These are phyloP conservation scores for Drosophila repletoides DNA, from an alignment of 1,140 invertebrate species.

Conservation along the genomic window DNA sequence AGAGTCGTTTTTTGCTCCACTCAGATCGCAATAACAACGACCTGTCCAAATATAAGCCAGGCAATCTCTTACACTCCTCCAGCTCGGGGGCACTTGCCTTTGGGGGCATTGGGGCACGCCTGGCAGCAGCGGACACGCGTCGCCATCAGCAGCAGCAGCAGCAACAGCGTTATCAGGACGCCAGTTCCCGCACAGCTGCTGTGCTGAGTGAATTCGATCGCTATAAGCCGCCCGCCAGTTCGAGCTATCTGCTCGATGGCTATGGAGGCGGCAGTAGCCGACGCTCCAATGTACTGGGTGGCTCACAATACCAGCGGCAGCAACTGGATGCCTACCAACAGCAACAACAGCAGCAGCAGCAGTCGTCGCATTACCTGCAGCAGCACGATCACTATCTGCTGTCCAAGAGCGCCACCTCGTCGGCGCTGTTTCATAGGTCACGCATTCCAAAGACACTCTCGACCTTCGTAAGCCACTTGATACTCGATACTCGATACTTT, in stretches of 20 bases:
- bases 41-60: conserved; percentile 72
- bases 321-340: conserved; percentile 54
- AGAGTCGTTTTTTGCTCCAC: conserved; percentile 64
- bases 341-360: conserved; percentile 50
- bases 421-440: conserved; percentile 80
- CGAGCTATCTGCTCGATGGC: conserved; percentile 62
- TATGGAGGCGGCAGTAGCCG: conserved; percentile 50
- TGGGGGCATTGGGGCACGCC: conserved; percentile 73
- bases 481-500: conserved; percentile 22
- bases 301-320: conserved; percentile 62
- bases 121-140: conserved; percentile 64
- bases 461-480: conserved; percentile 82
- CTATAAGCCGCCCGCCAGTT: conserved; percentile 47
- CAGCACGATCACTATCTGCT: conserved; percentile 72
- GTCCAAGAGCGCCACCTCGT: conserved; percentile 77
- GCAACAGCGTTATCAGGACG: conserved; percentile 62
- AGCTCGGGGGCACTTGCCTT: conserved; percentile 76
- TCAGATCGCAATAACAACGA: conserved; percentile 77
- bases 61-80: conserved; percentile 71
- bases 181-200: conserved; percentile 71
- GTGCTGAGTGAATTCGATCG: conserved; percentile 73
- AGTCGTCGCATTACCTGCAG: conserved; percentile 60
- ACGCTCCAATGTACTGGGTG: conserved; percentile 44
- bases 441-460: conserved; percentile 83
- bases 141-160: conserved; percentile 53